These are phyloP conservation scores for Drosophila setosimentum DNA, from an alignment of 2,888 invertebrate species.

Conservation along the genomic window DNA sequence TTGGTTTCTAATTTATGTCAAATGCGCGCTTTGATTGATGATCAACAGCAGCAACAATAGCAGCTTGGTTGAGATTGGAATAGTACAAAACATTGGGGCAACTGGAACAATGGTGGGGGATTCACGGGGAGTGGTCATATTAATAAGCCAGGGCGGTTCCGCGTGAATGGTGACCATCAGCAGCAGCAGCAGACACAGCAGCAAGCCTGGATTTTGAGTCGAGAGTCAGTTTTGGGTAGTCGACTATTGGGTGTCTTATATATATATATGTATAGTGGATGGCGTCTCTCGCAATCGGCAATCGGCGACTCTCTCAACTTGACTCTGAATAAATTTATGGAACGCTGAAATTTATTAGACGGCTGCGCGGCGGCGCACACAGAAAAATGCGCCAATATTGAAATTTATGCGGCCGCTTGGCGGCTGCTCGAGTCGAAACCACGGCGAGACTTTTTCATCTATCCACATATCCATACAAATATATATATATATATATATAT, in stretches of 20 bases:
- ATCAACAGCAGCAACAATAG: constrained; percentile 38
- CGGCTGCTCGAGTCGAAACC: constrained; percentile 49
- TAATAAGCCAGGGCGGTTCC: constrained; percentile 74
- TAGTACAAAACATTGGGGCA: constrained; percentile 10
- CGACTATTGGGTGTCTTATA: constrained; percentile 1
- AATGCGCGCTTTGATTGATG: constrained; percentile 79
- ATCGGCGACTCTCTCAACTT: constrained; percentile 57
- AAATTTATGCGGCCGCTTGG: constrained; percentile 69
- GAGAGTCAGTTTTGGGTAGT: constrained; percentile 5
- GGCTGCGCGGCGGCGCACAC: constrained; percentile 58
- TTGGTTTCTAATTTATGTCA: constrained; percentile 80
- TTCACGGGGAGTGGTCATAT: constrained; percentile 42
- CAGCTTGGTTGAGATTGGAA: constrained; percentile 1
- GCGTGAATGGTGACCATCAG: constrained; percentile 41
- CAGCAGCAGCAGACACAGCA: background rate
- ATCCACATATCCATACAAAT: background rate
- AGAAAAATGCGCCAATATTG: constrained; percentile 80
- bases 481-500: background rate
- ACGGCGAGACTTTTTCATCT: constrained; percentile 22
- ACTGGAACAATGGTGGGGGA: constrained; percentile 6
- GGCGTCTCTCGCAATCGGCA: constrained; percentile 4
- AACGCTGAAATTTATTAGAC: constrained; percentile 76
- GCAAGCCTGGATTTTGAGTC: constrained; percentile 9
- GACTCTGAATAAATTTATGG: constrained; percentile 78
- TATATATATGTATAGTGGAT: constrained; percentile 9